Conservation (phyloP, 2,797 vertebrate genomes). For the Morus bassanus region DNA sequence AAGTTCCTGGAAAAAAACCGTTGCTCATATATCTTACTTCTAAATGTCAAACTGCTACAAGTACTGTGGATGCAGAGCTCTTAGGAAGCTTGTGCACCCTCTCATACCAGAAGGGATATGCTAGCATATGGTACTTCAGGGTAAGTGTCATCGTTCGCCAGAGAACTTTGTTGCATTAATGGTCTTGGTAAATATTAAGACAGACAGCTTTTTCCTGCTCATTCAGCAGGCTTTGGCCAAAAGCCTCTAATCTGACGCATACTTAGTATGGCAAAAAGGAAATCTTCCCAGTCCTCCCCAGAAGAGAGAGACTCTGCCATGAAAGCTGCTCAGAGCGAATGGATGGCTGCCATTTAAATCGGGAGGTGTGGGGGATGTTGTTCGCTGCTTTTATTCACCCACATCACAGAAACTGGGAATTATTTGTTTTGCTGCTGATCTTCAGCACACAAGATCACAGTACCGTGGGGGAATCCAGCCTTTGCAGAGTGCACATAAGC, state of each 20-base stretch:
- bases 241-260: neutral
- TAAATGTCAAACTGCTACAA: neutral
- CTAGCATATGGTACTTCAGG: neutral
- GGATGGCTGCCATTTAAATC: neutral
- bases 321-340: neutral
- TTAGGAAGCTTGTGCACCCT: neutral
- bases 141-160: accelerated
- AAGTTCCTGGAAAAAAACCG: neutral
- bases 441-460: neutral
- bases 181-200: neutral
- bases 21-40: neutral
- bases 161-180: neutral
- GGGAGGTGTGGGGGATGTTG: neutral
- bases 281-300: neutral
- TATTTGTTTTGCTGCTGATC: neutral
- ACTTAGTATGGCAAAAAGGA: neutral
- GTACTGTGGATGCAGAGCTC: neutral
- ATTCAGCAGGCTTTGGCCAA: neutral
- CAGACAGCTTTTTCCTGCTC: neutral
- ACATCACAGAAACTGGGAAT: neutral
- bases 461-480: neutral
- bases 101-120: neutral
- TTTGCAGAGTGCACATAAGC: neutral
- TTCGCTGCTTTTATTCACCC: neutral
- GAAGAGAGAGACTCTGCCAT: neutral